These are phyloP conservation scores for Agapornis roseicollis DNA, from an alignment of 2,113 vertebrate species.

Conservation along the genomic window DNA sequence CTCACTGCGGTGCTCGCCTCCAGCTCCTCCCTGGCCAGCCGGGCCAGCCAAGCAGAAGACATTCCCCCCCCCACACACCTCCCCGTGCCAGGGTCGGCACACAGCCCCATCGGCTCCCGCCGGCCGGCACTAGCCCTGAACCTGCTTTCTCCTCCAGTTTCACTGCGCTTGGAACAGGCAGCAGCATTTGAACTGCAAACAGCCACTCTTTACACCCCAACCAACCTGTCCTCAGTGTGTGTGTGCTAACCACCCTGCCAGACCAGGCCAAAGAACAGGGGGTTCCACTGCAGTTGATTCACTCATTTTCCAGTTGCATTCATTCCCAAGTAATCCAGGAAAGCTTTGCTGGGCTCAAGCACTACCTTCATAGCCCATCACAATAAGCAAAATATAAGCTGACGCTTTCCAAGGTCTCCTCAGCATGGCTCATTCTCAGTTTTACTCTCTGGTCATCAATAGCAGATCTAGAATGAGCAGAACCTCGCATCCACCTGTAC, in stretches of 20 bases:
- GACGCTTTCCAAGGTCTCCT: neutral
- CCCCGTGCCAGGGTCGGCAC: fast-evolving
- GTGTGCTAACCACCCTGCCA: neutral
- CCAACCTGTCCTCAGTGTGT: neutral
- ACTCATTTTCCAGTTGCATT: neutral
- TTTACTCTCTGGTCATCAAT: neutral
- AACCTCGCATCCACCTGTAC: neutral
- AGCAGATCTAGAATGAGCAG: neutral
- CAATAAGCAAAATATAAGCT: neutral
- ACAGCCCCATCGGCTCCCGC: neutral
- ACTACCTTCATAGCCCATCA: neutral
- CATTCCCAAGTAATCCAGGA: neutral
- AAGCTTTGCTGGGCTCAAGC: neutral
- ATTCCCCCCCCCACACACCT: too few species aligned
- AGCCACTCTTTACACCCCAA: neutral
- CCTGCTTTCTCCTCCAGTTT: neutral
- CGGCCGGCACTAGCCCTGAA: neutral
- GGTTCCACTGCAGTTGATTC: neutral
- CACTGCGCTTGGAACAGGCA: fast-evolving
- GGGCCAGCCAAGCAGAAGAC: neutral
- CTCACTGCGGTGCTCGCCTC: neutral
- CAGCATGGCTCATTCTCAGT: neutral
- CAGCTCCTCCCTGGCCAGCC: neutral
- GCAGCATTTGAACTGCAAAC: neutral
- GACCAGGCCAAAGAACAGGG: neutral